A percentile compares a stretch with the other conserved stretches of the same genome.
These are phyloP conservation scores for Gallirallus australis DNA, from an alignment of 2,797 vertebrate species.

Conservation along the genomic window DNA sequence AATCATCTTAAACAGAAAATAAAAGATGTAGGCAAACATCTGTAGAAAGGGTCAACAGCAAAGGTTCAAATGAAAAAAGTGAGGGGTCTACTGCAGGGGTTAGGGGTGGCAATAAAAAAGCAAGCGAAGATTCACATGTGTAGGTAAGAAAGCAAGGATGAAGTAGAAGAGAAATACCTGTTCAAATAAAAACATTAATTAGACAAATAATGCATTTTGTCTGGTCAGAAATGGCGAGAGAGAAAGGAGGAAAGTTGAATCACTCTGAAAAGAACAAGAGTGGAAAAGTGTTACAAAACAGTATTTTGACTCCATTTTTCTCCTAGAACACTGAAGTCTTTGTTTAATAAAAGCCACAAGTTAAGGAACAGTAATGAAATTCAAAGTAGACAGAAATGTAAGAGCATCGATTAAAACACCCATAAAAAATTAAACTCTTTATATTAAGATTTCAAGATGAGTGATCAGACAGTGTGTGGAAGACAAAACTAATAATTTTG, in stretches of 20 bases:
- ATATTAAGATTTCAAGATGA: not conserved
- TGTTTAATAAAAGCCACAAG: not conserved
- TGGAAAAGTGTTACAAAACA: slow-evolving; percentile 25
- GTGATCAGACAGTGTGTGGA: not conserved
- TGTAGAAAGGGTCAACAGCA: not conserved
- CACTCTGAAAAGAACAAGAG: slow-evolving; percentile 53
- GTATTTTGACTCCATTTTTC: not conserved
- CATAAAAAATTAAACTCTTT: not conserved
- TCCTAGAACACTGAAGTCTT: not conserved
- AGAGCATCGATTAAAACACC: not conserved
- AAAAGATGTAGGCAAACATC: not conserved
- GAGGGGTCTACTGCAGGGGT: not conserved
- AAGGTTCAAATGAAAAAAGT: not conserved
- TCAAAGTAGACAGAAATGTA: not conserved
- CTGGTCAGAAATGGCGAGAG: slow-evolving; percentile 34
- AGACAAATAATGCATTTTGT: slow-evolving; percentile 59
- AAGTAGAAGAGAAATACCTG: slow-evolving; percentile 53
- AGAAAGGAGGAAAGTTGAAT: slow-evolving; percentile 45
- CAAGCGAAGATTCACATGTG: slow-evolving; percentile 11
- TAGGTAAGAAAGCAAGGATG: slow-evolving; percentile 29
- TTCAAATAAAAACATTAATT: slow-evolving; percentile 65
- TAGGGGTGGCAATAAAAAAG: not conserved
- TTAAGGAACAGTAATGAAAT: not conserved
- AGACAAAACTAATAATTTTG: not conserved
- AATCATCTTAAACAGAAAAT: slow-evolving; percentile 84